Base-by-base conservation (phyloP, 1,140 invertebrate species). In the Drosophila pectinifera region DNA sequence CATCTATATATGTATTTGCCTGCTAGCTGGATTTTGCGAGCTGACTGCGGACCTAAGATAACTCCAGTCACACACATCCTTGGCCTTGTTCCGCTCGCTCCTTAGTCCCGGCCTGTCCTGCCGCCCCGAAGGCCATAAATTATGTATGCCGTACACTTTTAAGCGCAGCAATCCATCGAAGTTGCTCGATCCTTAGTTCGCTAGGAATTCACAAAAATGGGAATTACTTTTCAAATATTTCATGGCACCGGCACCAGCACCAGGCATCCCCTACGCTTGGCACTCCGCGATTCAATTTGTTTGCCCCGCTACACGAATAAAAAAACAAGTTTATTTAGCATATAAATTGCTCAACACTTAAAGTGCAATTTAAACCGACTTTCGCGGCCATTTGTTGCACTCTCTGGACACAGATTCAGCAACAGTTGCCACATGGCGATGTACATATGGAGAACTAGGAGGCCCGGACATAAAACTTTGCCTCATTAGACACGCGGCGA, bases 121-220 rank as follows among this genome's bases (percentile, higher is more conserved):
- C 49, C 20, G 36, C 36, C 31, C 42, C 31, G 70, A 69, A 79
- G 73, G 79, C 83, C 72, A 88, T 86, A 88, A 88, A 83, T 88
- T 88, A 86, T 86, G 83, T 86, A 88, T 89, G 58, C 57, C 83
- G 74, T 79, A 83, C 75, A 58, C 49, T 88, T 86, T 84, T 72
- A 79, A 84, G 70, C 80, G 51, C 48, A 42, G 73, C 62, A 59
- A 68, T 57, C 74, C 56, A 77, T 56, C 55, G 63, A 77, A 61
- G 45, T 74, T 56, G 39, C 48, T 62, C n/a, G 31, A 62, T 54
- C 49, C 67, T 39, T 41, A 46, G 49, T 55, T 70, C 22, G 53
- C 67, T 36, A 39, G 51, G 61, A 69, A 78, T 64, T 49, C 55
- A 41, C 51, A 36, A 55, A 53, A 70, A 69, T 46, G 34, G 49